Conservation (phyloP, 2,888 invertebrate species). For the Agrochola macilenta region DNA sequence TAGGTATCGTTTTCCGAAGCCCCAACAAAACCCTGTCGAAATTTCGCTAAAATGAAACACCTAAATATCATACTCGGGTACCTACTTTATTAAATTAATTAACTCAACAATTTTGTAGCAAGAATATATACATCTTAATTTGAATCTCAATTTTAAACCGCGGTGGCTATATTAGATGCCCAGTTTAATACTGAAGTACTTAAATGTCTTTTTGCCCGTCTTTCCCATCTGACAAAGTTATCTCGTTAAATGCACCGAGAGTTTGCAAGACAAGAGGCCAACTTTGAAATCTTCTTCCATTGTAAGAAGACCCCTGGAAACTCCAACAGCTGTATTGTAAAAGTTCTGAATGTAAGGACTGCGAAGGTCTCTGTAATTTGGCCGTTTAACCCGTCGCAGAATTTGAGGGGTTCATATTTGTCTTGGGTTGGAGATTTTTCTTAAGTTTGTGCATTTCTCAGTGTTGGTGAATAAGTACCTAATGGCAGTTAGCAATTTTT, state of each 20-base stretch:
- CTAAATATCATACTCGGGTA: neutral
- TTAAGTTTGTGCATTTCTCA: slow-evolving; percentile 32
- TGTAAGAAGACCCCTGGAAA: slow-evolving; percentile 65
- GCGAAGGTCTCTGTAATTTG: slow-evolving; percentile 64
- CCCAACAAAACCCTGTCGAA: neutral
- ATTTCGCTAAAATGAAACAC: neutral
- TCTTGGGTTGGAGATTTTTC: slow-evolving; percentile 45
- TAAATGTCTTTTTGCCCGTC: slow-evolving; percentile 76
- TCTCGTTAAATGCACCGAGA: slow-evolving; percentile 86
- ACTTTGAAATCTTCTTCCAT: slow-evolving; percentile 73
- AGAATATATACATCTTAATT: slow-evolving; percentile 45
- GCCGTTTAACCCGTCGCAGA: slow-evolving; percentile 61
- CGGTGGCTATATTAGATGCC: slow-evolving; percentile 45
- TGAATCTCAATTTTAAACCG: slow-evolving; percentile 45
- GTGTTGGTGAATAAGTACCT: slow-evolving; percentile 18
- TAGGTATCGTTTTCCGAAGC: neutral
- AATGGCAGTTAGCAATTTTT: slow-evolving; percentile 25
- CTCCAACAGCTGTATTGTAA: slow-evolving; percentile 36
- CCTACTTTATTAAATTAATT: slow-evolving; percentile 19
- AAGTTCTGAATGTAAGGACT: slow-evolving; percentile 34
- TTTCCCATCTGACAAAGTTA: slow-evolving; percentile 81
- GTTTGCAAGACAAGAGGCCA: slow-evolving; percentile 79
- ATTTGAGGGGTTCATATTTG: slow-evolving; percentile 60
- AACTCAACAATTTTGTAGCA: slow-evolving; percentile 6
- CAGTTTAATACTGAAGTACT: slow-evolving; percentile 52